Evolutionary conservation across 2,888 invertebrate genomes (phyloP), one percentile per base, ranked within the genome.

Genomic region (Pristionchus arcanus): DNA sequence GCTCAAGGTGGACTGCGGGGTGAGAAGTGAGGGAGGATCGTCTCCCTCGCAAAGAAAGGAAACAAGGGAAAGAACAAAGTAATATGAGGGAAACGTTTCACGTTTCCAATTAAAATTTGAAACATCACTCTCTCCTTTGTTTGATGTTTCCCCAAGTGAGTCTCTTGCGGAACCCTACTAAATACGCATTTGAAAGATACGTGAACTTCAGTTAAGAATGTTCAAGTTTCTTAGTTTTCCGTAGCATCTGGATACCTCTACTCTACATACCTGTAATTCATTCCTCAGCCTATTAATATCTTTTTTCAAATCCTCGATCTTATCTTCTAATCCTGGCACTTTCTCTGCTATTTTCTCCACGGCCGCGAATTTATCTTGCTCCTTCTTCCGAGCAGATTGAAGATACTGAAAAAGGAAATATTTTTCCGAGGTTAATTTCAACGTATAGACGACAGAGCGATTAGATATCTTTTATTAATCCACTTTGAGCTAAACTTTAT

Each of bases 231-330:
- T 28, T n/a, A 66, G 2, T 66, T n/a, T n/a, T 66, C 13, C 7
- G 2, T 66, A 3, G 9, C 25, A 66, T 66, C 66, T 25, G 13
- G 49, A 42, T 34, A 13, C 16, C 28, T 37, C 7, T 81, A 21
- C 81, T 25, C 37, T 49, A 25, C 21, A 59, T 31, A 84, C 53
- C 83, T 83, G n/a, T 19, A 83, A 83, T 28, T 83, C 53, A n/a
- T 42, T 34, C 42, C 83, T 83, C 83, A 49, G 42, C 42, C 83
- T 31, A 31, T 42, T n/a, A 83, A 37, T 83, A 49, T 49, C 83
- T 11, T 83, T 34, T 37, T 71, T 31, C 28, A 71, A 28, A 71
- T 34, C 28, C 16, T 71, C 31, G 28, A 28, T 71, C 19, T 71
- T 71, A 16, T 71, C 71, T 71, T 31, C 34, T n/a, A 31, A 28